Conservation (phyloP, 1,140 invertebrate genomes). For the Cydia amplana region DNA sequence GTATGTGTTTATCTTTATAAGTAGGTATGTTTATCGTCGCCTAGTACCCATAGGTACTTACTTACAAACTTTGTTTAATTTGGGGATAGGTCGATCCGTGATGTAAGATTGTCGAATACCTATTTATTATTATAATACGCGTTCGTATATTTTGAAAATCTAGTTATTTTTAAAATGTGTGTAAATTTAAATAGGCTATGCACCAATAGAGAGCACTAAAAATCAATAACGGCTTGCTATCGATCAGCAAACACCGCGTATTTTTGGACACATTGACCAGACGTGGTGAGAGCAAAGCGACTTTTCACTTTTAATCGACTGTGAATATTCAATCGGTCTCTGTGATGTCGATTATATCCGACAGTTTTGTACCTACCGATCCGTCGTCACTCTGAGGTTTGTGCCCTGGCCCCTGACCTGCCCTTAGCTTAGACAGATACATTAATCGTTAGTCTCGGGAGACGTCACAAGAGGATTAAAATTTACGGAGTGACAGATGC, state of each 20-base stretch:
- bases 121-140: neutral
- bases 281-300: neutral
- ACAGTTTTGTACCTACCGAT: neutral
- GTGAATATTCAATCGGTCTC: neutral
- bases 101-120: neutral
- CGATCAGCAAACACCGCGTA: neutral
- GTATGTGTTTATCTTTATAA: too few relatives aligned
- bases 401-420: conserved; percentile 23
- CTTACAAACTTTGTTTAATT: too few relatives aligned
- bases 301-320: neutral
- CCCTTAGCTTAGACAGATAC: conserved; percentile 12
- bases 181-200: neutral
- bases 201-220: neutral
- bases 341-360: neutral
- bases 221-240: neutral
- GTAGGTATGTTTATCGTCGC: too few relatives aligned
- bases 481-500: conserved; percentile 30
- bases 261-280: neutral
- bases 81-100: neutral
- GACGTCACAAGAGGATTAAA: conserved; percentile 24
- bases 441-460: conserved; percentile 25
- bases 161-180: too few relatives aligned
- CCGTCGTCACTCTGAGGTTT: conserved; percentile 20
- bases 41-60: too few relatives aligned
- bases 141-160: too few relatives aligned